Percentiles rank a stretch among this genome's conserved stretches.
phyloP scores from a whole-genome alignment of 2,888 invertebrate genomes.

The Polia nebulosa region DNA sequence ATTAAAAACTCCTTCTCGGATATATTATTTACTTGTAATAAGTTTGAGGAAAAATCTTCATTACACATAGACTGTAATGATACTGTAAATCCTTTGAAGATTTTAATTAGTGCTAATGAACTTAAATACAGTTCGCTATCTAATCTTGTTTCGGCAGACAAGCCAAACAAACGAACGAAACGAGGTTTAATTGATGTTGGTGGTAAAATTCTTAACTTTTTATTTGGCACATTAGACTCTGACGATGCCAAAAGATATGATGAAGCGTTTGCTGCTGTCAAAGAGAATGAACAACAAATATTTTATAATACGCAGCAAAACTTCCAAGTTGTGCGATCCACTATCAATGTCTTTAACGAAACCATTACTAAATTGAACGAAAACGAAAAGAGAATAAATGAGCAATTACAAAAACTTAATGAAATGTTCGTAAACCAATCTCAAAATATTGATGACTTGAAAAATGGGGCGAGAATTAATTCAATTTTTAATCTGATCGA shows the following conservation, averaged over 20 bases:
- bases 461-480: slow-evolving; percentile 39
- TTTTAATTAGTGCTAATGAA: slow-evolving; percentile 34
- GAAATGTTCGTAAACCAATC: not conserved
- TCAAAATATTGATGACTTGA: slow-evolving; percentile 18
- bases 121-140: slow-evolving; percentile 39
- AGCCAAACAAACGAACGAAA: slow-evolving; percentile 24
- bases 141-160: slow-evolving; percentile 32
- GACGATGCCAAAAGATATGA: slow-evolving; percentile 47
- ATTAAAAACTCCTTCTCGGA: slow-evolving; percentile 37
- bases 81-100: slow-evolving; percentile 43
- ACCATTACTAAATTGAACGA: slow-evolving; percentile 33
- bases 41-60: slow-evolving; percentile 10
- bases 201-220: slow-evolving; percentile 11
- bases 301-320: slow-evolving; percentile 27
- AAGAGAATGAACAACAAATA: slow-evolving; percentile 14
- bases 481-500: slow-evolving; percentile 43
- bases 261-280: slow-evolving; percentile 17
- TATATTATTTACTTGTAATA: slow-evolving; percentile 33
- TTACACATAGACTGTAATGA: slow-evolving; percentile 47
- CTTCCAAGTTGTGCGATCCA: slow-evolving; percentile 29
- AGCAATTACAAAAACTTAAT: slow-evolving; percentile 27
- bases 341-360: slow-evolving; percentile 36
- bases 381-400: slow-evolving; percentile 36
- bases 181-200: slow-evolving; percentile 29
- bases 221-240: slow-evolving; percentile 37